Base-by-base conservation (phyloP, 2,797 vertebrate genomes). In the Acridotheres tristis region DNA sequence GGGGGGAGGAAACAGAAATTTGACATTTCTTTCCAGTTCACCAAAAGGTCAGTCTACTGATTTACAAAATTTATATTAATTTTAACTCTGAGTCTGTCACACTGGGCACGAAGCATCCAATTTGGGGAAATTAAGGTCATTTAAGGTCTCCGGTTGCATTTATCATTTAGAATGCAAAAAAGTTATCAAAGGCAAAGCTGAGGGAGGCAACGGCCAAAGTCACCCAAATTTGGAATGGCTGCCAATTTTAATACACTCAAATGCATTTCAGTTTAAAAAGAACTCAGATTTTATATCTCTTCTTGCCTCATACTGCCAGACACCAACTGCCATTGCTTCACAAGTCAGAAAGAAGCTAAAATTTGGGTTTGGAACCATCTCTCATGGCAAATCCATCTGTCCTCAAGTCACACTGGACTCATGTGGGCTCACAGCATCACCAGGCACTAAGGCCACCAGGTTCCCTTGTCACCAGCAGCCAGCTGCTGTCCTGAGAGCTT, bases 1-100 rank as follows among this genome's bases (percentile, higher is more conserved):
- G 19, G 69, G 25, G 30, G 57, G 14, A 26, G 27, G 20, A 69
- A 54, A 5, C 55, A 87, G 78, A 94, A 96, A 96, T 89, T 16
- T 95, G 95, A 96, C 95, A 96, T 96, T 97, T 95, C 93, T 90
- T 96, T 90, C 92, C 92, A 97, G 96, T 96, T 96, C 96, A 96
- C 86, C 87, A 78, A 95, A 97, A 97, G 94, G 95, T 95, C 94
- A 92, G 78, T 19, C 86, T 88, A 85, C 93, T 93, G 95, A 96
- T 96, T 96, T 93, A 95, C 94, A 93, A 93, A 92, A 92, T 96
- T 92, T 94, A 38, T 93, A 96, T 89, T 89, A 90, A 96, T 97
- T 96, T 96, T 85, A 95, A 94, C 94, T 95, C 90, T 83, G 85
- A 91, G 57, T 61, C 84, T 95, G 86, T 90, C 95, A 91, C 89